These are phyloP conservation scores for Folsomia candida DNA, from an alignment of 2,888 invertebrate genomes.

Conservation along the genomic window DNA sequence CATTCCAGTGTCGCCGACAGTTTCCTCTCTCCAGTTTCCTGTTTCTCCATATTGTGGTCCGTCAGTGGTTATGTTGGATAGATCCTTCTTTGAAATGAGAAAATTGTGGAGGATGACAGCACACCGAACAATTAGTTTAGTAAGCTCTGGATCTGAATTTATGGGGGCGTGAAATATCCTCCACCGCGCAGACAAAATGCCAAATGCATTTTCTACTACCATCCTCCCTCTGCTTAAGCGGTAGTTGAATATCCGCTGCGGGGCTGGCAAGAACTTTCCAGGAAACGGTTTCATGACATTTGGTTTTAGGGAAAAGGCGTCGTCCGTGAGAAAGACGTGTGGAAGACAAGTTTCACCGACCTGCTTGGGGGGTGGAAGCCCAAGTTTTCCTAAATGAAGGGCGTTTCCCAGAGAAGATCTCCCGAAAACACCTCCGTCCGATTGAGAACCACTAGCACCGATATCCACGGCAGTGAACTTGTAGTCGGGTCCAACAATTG, in stretches of 20 bases:
- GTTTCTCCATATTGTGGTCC: too few species aligned
- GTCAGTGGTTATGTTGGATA: too few species aligned
- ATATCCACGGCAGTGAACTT: conserved; percentile 31
- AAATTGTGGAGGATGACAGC: too few species aligned
- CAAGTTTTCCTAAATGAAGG: conserved; percentile 1
- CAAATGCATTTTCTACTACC: conserved; percentile 31
- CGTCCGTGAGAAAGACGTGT: conserved; percentile 17
- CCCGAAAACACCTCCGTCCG: conserved; percentile 29
- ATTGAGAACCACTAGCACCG: conserved; percentile 25
- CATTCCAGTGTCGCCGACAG: too few species aligned
- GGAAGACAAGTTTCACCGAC: conserved; percentile 1
- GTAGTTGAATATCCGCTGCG: background rate
- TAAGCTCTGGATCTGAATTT: too few species aligned
- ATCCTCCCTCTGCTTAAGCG: conserved; percentile 20
- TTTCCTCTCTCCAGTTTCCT: too few species aligned
- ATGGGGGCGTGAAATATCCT: too few species aligned
- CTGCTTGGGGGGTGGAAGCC: conserved; percentile 21
- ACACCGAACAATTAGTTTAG: too few species aligned
- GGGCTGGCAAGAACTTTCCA: background rate
- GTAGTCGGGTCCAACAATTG: too few species aligned
- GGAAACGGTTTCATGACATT: conserved; percentile 18
- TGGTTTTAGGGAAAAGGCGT: conserved; percentile 17
- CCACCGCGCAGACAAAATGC: too few species aligned
- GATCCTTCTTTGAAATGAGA: too few species aligned
- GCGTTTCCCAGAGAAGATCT: conserved; percentile 12